phyloP scores from a whole-genome alignment of 2,888 invertebrate species.

The Yponomeuta evonymella region DNA sequence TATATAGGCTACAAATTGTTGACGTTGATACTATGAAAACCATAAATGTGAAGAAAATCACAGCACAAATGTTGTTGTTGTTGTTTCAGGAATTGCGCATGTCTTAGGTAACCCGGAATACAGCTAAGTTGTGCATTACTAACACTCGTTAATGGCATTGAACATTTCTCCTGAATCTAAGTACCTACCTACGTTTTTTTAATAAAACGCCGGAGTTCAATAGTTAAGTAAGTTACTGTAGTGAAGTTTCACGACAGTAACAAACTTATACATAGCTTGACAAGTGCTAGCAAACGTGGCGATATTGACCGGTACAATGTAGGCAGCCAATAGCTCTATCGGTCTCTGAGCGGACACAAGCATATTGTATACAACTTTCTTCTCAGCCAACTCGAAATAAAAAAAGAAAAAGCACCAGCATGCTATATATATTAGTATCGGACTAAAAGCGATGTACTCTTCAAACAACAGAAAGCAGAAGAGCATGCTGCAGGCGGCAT shows the following conservation, averaged over 20 bases:
- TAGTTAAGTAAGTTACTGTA: too few relatives aligned
- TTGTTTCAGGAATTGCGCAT: too few relatives aligned
- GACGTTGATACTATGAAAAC: too few relatives aligned
- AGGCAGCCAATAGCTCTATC: constrained; percentile 8
- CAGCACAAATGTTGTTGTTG: too few relatives aligned
- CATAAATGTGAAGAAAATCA: too few relatives aligned
- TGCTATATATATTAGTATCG: constrained; percentile 3
- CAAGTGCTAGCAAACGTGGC: constrained; percentile 13
- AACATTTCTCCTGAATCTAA: too few relatives aligned
- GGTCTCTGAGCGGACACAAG: constrained; percentile 6
- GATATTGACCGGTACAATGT: constrained; percentile 12
- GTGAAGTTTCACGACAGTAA: constrained; percentile 6
- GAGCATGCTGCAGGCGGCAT: constrained; percentile 6
- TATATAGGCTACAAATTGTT: too few relatives aligned
- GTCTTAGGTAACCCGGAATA: too few relatives aligned
- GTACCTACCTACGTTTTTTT: too few relatives aligned
- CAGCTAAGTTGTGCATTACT: too few relatives aligned
- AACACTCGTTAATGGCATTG: too few relatives aligned
- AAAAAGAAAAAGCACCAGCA: constrained; percentile 9
- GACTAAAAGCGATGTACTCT: constrained; percentile 9
- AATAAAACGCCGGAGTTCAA: too few relatives aligned
- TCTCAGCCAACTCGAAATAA: neutral
- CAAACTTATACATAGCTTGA: constrained; percentile 14
- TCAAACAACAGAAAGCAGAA: constrained; percentile 9
- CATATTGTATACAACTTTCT: constrained; percentile 3